phyloP scores from a whole-genome alignment of 1,140 invertebrate species.

The Pantala flavescens region DNA sequence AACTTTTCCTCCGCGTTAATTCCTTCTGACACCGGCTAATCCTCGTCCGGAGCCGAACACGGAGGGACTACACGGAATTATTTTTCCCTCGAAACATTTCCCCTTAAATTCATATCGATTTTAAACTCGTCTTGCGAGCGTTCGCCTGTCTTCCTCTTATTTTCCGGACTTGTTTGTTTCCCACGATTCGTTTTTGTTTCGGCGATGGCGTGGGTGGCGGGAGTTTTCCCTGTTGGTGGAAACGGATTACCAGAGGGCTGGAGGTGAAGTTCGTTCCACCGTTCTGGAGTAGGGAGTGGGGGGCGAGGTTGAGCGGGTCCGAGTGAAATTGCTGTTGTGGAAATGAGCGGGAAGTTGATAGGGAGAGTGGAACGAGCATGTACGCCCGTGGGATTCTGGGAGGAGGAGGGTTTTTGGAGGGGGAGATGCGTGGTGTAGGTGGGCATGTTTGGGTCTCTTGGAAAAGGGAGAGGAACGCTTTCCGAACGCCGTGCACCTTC shows the following conservation, averaged over 20 bases:
- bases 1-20: too few relatives aligned
- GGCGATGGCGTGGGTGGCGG: neutral
- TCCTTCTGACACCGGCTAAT: too few relatives aligned
- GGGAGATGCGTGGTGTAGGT: neutral
- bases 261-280: neutral
- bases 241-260: neutral
- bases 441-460: too few relatives aligned
- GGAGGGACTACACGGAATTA: too few relatives aligned
- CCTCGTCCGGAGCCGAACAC: too few relatives aligned
- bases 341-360: slow-evolving; percentile 5
- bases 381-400: neutral
- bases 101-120: neutral
- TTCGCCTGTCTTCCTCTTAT: neutral
- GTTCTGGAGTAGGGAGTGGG: neutral
- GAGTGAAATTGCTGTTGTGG: slow-evolving; percentile 5
- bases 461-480: too few relatives aligned
- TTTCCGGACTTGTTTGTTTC: neutral
- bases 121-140: neutral
- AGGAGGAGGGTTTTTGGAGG: neutral
- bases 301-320: neutral
- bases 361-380: neutral
- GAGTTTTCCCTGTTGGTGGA: neutral
- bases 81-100: too few relatives aligned
- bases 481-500: too few relatives aligned
- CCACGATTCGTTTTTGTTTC: neutral